Conservation (phyloP, 2,888 invertebrate species). For the Phrixothrix hirtus region DNA sequence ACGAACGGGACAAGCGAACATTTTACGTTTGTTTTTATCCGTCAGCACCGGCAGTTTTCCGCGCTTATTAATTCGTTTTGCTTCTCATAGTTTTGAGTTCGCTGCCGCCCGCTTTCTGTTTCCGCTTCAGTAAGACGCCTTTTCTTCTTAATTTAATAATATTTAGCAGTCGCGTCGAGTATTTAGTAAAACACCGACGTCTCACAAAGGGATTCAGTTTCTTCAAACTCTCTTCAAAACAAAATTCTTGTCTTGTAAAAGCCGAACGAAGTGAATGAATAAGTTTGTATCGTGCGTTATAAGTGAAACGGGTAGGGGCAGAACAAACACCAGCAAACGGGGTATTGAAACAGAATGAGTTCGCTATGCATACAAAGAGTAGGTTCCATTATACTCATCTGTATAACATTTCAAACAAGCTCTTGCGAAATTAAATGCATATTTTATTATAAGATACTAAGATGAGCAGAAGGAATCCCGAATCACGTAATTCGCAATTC, state of each 20-base stretch:
- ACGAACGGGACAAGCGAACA: slow-evolving; percentile 30
- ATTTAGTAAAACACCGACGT: slow-evolving; percentile 49
- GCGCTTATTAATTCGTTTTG: slow-evolving; percentile 40
- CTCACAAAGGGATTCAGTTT: slow-evolving; percentile 45
- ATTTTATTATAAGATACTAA: slow-evolving; percentile 43
- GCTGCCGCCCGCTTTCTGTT: slow-evolving; percentile 36
- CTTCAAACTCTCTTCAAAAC: slow-evolving; percentile 48
- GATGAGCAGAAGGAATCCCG: slow-evolving; percentile 28
- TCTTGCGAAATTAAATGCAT: slow-evolving; percentile 48
- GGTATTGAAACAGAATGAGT: slow-evolving; percentile 42
- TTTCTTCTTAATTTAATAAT: slow-evolving; percentile 54
- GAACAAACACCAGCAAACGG: slow-evolving; percentile 42
- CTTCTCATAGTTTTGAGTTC: slow-evolving; percentile 36
- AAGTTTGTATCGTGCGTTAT: slow-evolving; percentile 44
- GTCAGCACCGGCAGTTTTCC: slow-evolving; percentile 32
- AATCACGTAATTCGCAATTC: slow-evolving; percentile 25
- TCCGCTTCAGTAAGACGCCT: slow-evolving; percentile 50
- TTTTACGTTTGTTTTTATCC: slow-evolving; percentile 33
- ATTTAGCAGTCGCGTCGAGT: slow-evolving; percentile 50
- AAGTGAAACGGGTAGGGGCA: slow-evolving; percentile 34
- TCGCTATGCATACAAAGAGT: slow-evolving; percentile 43
- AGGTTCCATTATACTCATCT: slow-evolving; percentile 42
- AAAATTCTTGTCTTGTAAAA: slow-evolving; percentile 44
- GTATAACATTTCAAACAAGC: slow-evolving; percentile 42
- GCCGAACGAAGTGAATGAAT: slow-evolving; percentile 45